phyloP scores from a whole-genome alignment of 2,888 invertebrate species.

The Lapara coniferarum region DNA sequence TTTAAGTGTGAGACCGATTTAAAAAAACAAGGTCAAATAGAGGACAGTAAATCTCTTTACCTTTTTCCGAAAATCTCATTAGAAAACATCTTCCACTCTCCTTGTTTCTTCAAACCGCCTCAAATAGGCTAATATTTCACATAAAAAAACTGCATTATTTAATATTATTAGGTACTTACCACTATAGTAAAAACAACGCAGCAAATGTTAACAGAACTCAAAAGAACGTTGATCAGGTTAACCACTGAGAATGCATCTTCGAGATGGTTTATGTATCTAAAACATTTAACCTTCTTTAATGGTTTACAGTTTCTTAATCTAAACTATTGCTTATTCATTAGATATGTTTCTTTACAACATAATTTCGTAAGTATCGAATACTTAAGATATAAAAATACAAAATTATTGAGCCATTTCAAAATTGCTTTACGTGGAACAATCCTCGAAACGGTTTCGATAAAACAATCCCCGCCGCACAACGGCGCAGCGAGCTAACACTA shows the following conservation, averaged over 20 bases:
- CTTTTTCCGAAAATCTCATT: too few species aligned
- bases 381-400: not conserved
- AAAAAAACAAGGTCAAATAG: too few species aligned
- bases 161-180: constrained; percentile 45
- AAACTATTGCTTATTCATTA: too few species aligned
- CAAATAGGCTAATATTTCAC: not conserved
- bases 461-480: not conserved
- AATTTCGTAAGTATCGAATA: not conserved
- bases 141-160: not conserved
- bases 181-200: constrained; percentile 69
- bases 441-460: not conserved
- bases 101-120: not conserved
- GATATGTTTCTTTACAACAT: not conserved
- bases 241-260: constrained; percentile 67
- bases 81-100: not conserved
- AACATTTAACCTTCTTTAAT: constrained; percentile 23
- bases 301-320: too few species aligned
- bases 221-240: constrained; percentile 65
- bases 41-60: too few species aligned
- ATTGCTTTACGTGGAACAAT: not conserved
- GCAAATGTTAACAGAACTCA: constrained; percentile 71
- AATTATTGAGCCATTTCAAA: not conserved
- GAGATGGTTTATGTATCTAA: constrained; percentile 64
- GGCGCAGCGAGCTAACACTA: not conserved
- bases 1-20: too few species aligned